Evolutionary conservation across 2,113 vertebrate genomes (phyloP).

Genomic region (Crypturellus undulatus): DNA sequence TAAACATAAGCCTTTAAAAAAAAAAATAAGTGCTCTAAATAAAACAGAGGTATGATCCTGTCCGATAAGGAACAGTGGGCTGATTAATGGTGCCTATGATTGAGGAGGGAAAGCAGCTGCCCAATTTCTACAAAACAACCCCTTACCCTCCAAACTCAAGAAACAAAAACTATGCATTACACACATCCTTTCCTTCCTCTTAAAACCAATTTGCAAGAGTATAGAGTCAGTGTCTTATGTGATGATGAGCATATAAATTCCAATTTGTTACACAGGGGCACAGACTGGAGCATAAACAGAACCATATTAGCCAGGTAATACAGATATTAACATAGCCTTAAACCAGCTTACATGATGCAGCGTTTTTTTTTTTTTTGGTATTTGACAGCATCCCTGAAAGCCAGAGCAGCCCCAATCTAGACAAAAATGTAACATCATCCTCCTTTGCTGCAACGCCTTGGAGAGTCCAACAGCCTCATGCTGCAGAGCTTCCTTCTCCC

Average conservation of each 20-base stretch:
- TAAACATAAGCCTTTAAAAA: background rate
- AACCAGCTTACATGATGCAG: background rate
- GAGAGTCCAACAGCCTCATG: background rate
- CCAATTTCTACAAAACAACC: background rate
- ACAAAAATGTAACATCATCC: background rate
- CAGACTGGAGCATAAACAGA: background rate
- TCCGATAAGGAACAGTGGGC: background rate
- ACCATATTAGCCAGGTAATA: background rate
- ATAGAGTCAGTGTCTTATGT: rapidly evolving
- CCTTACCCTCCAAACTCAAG: background rate
- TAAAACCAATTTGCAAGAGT: background rate
- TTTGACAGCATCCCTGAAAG: background rate
- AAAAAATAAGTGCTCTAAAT: background rate
- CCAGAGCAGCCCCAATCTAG: background rate
- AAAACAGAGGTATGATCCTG: background rate
- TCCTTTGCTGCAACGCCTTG: background rate
- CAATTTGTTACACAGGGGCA: background rate
- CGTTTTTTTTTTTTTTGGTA: background rate
- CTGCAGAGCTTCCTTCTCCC: background rate
- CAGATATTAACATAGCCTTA: background rate
- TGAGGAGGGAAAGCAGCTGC: background rate
- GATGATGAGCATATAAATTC: background rate
- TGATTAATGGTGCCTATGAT: background rate
- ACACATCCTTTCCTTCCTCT: background rate
- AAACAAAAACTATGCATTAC: rapidly evolving